These are phyloP conservation scores for Ciconia boyciana DNA, from an alignment of 2,113 vertebrate species.

Conservation along the genomic window DNA sequence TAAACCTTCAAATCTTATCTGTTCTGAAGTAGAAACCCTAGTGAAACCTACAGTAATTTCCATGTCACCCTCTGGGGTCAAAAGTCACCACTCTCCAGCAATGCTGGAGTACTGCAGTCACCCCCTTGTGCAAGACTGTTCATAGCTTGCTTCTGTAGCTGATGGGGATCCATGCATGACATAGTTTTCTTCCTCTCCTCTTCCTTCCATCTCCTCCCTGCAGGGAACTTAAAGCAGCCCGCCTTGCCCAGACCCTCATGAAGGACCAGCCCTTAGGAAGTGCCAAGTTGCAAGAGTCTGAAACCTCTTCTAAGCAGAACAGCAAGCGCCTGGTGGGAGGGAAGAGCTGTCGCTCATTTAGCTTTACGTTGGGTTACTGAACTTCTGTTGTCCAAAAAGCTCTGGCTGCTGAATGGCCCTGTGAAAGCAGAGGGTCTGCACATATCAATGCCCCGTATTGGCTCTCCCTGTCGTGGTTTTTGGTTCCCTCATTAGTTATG, in stretches of 20 bases:
- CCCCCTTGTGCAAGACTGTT: neutral
- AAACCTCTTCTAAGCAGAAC: constrained; percentile 30
- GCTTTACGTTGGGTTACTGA: constrained; percentile 73
- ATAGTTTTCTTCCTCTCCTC: neutral
- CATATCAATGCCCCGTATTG: neutral
- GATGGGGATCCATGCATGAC: neutral
- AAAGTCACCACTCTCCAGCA: neutral
- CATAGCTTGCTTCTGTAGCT: neutral
- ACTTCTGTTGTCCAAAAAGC: neutral
- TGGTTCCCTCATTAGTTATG: neutral
- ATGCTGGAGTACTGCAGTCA: neutral
- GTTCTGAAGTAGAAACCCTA: neutral
- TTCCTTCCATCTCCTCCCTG: neutral
- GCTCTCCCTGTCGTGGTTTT: neutral
- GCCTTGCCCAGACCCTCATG: constrained; percentile 74
- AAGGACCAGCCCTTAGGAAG: constrained; percentile 31
- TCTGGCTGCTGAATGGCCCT: neutral
- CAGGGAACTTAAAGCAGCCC: constrained; percentile 88
- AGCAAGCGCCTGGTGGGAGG: constrained; percentile 79
- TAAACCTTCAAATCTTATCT: neutral
- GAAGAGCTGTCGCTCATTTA: constrained; percentile 79
- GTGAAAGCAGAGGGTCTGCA: constrained; percentile 4
- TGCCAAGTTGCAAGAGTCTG: neutral
- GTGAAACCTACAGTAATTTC: neutral
- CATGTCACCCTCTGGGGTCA: neutral